phyloP scores from a whole-genome alignment of 1,140 invertebrate species.

The Varroa destructor region DNA sequence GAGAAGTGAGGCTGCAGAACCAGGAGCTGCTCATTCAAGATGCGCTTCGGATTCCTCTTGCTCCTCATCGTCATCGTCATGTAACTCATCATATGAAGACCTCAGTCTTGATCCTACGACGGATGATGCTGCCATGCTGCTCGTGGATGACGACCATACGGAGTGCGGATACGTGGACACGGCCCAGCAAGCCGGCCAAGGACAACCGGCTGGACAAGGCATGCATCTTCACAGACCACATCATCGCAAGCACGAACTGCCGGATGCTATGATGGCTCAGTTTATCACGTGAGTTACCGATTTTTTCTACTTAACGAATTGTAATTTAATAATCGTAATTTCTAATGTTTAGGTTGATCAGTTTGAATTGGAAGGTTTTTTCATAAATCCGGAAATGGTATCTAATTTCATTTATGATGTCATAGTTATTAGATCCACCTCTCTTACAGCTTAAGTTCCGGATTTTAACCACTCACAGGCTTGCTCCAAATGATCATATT shows the following conservation, averaged over 20 bases:
- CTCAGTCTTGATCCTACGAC: constrained; percentile 23
- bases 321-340: too few relatives aligned
- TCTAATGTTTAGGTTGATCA: not conserved
- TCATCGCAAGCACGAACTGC: constrained; percentile 9
- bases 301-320: not conserved
- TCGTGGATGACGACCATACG: constrained; percentile 21
- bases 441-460: too few relatives aligned
- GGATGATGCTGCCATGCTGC: constrained; percentile 21
- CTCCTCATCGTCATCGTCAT: constrained; percentile 17
- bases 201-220: too few relatives aligned
- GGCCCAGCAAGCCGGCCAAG: not conserved
- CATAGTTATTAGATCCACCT: too few relatives aligned
- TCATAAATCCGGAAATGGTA: not conserved
- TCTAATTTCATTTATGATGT: too few relatives aligned
- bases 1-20: too few relatives aligned
- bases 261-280: constrained; percentile 24
- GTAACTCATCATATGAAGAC: constrained; percentile 25
- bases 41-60: not conserved
- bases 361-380: not conserved
- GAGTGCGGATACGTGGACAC: constrained; percentile 13
- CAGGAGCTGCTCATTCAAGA: too few relatives aligned
- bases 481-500: too few relatives aligned
- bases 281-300: constrained; percentile 18
- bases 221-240: too few relatives aligned
- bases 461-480: too few relatives aligned